These are phyloP conservation scores for Leucopsar rothschildi DNA, from an alignment of 2,113 vertebrate species.

Conservation along the genomic window DNA sequence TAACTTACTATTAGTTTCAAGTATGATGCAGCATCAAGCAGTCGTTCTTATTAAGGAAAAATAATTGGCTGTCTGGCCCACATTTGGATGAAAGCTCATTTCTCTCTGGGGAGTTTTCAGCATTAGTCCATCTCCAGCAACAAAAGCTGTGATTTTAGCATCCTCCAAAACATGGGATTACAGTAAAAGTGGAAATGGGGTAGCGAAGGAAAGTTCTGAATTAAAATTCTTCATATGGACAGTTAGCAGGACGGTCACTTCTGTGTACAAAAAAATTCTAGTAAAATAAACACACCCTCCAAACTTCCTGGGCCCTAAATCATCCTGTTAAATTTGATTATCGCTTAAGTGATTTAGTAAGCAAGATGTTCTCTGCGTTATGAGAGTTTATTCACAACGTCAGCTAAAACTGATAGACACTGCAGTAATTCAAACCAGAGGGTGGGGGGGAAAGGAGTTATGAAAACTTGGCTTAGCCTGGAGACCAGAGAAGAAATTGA, in stretches of 20 bases:
- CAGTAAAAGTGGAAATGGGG: not conserved
- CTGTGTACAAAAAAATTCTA: not conserved
- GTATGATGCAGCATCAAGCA: not conserved
- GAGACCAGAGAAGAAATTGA: slow-evolving; percentile 49
- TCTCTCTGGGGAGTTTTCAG: slow-evolving; percentile 6
- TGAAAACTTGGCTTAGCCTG: slow-evolving; percentile 53
- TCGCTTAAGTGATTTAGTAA: slow-evolving; percentile 32
- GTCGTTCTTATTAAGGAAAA: slow-evolving; percentile 3
- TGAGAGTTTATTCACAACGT: slow-evolving; percentile 14
- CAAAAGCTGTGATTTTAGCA: slow-evolving; percentile 11
- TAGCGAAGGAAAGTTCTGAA: not conserved
- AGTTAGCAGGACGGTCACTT: not conserved
- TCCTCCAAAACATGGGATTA: not conserved
- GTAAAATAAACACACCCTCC: slow-evolving; percentile 15
- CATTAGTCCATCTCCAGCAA: not conserved
- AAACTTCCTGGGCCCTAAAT: slow-evolving; percentile 33
- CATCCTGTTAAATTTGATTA: slow-evolving; percentile 23
- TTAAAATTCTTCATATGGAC: not conserved
- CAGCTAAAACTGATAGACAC: slow-evolving; percentile 58
- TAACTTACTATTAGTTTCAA: not conserved
- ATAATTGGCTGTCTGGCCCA: not conserved
- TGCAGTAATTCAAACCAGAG: slow-evolving; percentile 62
- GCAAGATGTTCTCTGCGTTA: not conserved
- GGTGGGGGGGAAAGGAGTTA: not conserved
- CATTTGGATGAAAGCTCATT: not conserved